Evolutionary conservation across 2,888 invertebrate genomes (phyloP), one percentile per base, ranked within the genome.

Genomic region (Scaptomyza flava): DNA sequence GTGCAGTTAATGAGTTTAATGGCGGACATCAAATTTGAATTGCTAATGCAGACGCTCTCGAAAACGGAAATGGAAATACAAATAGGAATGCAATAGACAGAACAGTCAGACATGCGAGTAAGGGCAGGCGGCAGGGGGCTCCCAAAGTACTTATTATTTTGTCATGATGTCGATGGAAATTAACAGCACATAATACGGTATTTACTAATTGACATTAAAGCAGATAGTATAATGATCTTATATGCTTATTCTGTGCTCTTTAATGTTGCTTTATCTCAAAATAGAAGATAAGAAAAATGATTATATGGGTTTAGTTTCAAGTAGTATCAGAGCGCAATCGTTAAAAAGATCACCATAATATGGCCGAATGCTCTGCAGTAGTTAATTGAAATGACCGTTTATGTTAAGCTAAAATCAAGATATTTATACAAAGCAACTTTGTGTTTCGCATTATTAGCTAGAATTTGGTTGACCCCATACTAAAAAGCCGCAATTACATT

Each of bases 1-100:
- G 87, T 84, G 89, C 77, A 83, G 77, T 79, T 89, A 85, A 85
- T 89, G 85, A 89, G 89, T 85, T 89, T 89, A 85, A 89, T 85
- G 87, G 77, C 68, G 69, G 61, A 67, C 85, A 89, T 73, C 79
- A 69, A 84, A 89, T 84, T 88, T 88, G 89, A 87, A 88, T 84
- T 84, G 89, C 87, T 72, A 84, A 84, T 88, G 87, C 87, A 68
- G 66, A 60, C 63, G 73, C 69, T 67, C 72, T 51, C 81, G 68
- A 67, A 79, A 81, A 68, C 64, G 87, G 82, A 85, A 87, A 81
- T 81, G 77, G 63, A 76, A 68, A 66, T 85, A 63, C 82, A 68
- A 81, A 79, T 87, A 72, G 62, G 72, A 68, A 63, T 60, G 73
- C 63, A 57, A 73, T 68, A 51, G 27, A 51, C 51, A 51, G 6